Conservation (phyloP, 2,113 vertebrate species). For the Tetraodon nigroviridis region DNA sequence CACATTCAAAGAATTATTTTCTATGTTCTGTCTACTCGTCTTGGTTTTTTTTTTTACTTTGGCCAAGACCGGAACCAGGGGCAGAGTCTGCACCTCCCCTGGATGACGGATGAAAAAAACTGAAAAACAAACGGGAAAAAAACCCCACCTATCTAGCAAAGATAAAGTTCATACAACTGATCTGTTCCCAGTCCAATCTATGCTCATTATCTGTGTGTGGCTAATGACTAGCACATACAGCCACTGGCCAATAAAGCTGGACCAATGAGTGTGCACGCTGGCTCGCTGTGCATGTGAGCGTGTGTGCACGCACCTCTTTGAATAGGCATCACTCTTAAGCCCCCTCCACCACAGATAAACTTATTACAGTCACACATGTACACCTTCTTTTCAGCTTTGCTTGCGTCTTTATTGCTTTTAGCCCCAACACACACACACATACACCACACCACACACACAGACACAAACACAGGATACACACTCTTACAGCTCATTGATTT, state of each 20-base stretch:
- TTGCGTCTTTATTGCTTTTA: constrained; percentile 47
- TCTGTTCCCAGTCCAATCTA: constrained; percentile 43
- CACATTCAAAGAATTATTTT: too few relatives aligned
- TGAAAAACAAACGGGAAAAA: too few relatives aligned
- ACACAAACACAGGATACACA: constrained; percentile 30
- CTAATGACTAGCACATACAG: constrained; percentile 54
- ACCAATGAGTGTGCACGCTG: constrained; percentile 18
- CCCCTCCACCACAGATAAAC: constrained; percentile 32
- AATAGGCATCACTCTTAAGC: constrained; percentile 45
- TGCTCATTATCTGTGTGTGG: constrained; percentile 44
- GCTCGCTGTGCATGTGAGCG: constrained; percentile 16
- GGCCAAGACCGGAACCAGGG: not conserved
- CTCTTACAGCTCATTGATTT: constrained; percentile 72
- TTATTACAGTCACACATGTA: constrained; percentile 4
- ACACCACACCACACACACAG: not conserved
- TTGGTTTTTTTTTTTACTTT: too few relatives aligned
- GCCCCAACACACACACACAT: constrained; percentile 22
- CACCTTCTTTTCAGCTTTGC: constrained; percentile 34
- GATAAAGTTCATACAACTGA: constrained; percentile 8
- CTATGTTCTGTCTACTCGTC: not conserved
- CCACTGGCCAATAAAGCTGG: constrained; percentile 57
- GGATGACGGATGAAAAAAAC: constrained; percentile 2
- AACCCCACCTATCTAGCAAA: constrained; percentile 11
- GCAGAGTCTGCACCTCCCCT: not conserved
- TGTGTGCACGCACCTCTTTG: constrained; percentile 28